Evolutionary conservation across 2,888 invertebrate species (phyloP).

Genomic region (Euplexia lucipara): DNA sequence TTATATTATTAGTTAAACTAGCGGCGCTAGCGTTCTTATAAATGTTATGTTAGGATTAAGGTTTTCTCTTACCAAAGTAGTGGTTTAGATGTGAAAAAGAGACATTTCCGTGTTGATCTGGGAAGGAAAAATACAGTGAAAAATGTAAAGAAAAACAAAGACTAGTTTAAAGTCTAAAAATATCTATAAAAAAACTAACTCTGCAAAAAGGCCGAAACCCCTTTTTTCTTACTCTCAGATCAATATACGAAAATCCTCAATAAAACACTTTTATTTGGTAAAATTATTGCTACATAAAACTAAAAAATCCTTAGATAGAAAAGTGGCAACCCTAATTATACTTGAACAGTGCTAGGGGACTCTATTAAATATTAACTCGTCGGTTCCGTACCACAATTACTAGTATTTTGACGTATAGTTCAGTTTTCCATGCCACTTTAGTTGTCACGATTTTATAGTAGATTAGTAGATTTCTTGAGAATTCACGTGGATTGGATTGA

Average conservation of each 20-base stretch:
- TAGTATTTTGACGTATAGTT: constrained; percentile 70
- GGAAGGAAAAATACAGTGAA: constrained; percentile 59
- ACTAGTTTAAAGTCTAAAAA: not conserved
- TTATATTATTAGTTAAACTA: not conserved
- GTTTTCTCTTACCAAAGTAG: constrained; percentile 54
- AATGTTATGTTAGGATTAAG: constrained; percentile 18
- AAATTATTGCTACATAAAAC: not conserved
- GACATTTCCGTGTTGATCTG: constrained; percentile 59
- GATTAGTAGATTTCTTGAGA: constrained; percentile 8
- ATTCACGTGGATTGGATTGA: constrained; percentile 10
- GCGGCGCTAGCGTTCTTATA: not conserved
- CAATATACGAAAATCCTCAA: constrained; percentile 5
- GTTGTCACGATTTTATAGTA: constrained; percentile 44
- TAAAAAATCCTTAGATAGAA: too few species aligned
- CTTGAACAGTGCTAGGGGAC: constrained; percentile 52
- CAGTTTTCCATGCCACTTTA: constrained; percentile 35
- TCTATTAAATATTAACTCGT: constrained; percentile 69
- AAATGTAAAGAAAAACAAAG: constrained; percentile 47
- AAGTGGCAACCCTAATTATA: constrained; percentile 54
- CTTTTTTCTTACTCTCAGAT: not conserved
- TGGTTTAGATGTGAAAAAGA: constrained; percentile 60
- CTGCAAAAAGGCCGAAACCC: too few species aligned
- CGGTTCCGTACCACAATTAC: constrained; percentile 60
- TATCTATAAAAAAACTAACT: not conserved
- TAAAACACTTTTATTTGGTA: not conserved